A percentile compares a stretch with the other conserved stretches of the same genome.
These are phyloP conservation scores for Coreoperca whiteheadi DNA, from an alignment of 2,113 vertebrate genomes.

Conservation along the genomic window DNA sequence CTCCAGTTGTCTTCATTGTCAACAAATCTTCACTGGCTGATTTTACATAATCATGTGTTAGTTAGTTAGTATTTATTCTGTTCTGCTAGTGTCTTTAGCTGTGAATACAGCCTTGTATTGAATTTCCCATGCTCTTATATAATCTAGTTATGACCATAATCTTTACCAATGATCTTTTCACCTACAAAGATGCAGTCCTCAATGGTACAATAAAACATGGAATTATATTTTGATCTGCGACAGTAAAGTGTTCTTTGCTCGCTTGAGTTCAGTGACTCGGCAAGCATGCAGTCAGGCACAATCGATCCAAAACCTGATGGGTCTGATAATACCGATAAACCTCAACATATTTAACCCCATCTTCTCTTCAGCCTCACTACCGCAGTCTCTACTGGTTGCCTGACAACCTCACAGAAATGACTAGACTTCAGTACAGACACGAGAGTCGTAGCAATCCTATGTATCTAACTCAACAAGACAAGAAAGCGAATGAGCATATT, in stretches of 20 bases:
- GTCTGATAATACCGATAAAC: neutral
- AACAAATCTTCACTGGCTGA: neutral
- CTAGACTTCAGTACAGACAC: too few relatives aligned
- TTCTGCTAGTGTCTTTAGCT: neutral
- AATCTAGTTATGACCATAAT: neutral
- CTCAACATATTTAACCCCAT: neutral
- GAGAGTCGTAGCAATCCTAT: too few relatives aligned
- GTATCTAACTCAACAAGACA: too few relatives aligned
- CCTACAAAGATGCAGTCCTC: neutral
- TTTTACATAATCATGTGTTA: too few relatives aligned
- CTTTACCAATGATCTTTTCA: neutral
- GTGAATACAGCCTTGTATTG: neutral
- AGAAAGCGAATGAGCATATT: too few relatives aligned
- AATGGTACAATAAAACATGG: constrained; percentile 3
- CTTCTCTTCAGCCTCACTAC: neutral
- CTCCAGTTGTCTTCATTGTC: too few relatives aligned
- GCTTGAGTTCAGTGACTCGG: neutral
- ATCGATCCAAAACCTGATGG: neutral
- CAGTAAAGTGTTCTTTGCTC: constrained; percentile 7
- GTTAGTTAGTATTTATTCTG: neutral
- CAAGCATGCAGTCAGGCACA: neutral
- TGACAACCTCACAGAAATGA: too few relatives aligned
- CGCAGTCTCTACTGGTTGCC: too few relatives aligned
- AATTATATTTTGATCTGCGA: constrained; percentile 1
- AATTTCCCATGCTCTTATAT: neutral